Evolutionary conservation across 2,797 vertebrate species (phyloP), one percentile per base, ranked within the genome.

Genomic region (Cyprinella venusta): DNA sequence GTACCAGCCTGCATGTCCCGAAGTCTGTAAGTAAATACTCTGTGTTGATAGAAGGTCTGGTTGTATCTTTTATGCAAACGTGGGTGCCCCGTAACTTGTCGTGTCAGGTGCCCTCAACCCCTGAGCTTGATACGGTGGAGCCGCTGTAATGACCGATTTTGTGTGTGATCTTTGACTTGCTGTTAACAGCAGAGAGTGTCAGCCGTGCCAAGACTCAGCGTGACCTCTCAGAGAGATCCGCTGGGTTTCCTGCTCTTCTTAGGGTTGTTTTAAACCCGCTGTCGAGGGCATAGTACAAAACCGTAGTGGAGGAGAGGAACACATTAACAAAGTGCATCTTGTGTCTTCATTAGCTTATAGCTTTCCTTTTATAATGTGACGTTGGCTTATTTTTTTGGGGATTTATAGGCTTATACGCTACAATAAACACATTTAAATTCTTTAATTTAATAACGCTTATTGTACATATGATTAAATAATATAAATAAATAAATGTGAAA

Each of bases 101-200:
- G 6, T 82, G 80, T 82, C 80, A 82, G 80, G 71, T 81, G 70
- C 56, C 80, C 80, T 72, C 15, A 52, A 65, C 63, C 50, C 64
- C 64, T 54, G 33, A 68, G 21, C 50, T 56, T 40, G n/a, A 69
- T 42, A 19, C 13, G 15, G 1, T 15, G 18, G 26, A 56, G 45
- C 33, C 26, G 65, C 21, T 54, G 33, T 56, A 59, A 26, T 40
- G n/a, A 67, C 18, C n/a, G 61, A 10, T 42, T 40, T 45, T 61
- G 54, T 64, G 72, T 48, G 26, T 72, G 42, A n/a, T 72, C 69
- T 72, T 81, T 63, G 79, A 63, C 56, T 45, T 68, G 45, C 52
- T 48, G 38, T 8, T 72, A 69, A 61, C 77, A 63, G 24, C 56
- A 76, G 71, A 82, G 3, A 16, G 15, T 18, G 10, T n/a, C n/a